Evolutionary conservation across 2,113 vertebrate species (phyloP).

Genomic region (Saccopteryx bilineata): DNA sequence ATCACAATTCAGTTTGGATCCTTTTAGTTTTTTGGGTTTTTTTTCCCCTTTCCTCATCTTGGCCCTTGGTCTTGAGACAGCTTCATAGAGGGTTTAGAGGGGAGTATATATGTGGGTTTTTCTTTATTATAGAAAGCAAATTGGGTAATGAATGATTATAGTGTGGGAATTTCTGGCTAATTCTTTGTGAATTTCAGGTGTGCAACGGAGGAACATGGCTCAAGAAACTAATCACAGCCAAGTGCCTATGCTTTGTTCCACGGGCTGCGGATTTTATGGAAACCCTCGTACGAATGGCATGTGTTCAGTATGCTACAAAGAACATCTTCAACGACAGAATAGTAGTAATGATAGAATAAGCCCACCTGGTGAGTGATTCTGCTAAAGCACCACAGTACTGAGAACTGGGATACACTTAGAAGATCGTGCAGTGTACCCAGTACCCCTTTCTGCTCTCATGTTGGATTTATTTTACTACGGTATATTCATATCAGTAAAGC

Average conservation of each 20-base stretch:
- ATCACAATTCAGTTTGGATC: neutral
- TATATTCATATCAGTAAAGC: neutral
- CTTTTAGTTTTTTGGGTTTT: neutral
- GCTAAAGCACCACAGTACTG: neutral
- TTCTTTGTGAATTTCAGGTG: constrained; percentile 85
- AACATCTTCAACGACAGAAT: constrained; percentile 94
- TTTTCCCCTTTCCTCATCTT: neutral
- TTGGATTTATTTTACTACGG: neutral
- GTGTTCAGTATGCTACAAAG: constrained; percentile 96
- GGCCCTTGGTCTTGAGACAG: neutral
- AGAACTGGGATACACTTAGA: neutral
- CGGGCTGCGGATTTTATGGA: constrained; percentile 95
- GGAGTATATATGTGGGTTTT: neutral
- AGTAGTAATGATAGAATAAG: constrained; percentile 91
- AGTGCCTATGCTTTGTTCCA: constrained; percentile 94
- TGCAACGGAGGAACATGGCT: constrained; percentile 91
- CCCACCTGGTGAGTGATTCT: constrained; percentile 90
- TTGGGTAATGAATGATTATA: neutral
- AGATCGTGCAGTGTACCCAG: neutral
- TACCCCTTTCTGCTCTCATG: neutral
- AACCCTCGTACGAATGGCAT: constrained; percentile 94
- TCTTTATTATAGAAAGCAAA: neutral
- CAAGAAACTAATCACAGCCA: constrained; percentile 96
- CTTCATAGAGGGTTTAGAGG: neutral
- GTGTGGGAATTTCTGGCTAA: constrained; percentile 42